phyloP scores from a whole-genome alignment of 1,140 invertebrate genomes.

The Dendroctonus ponderosae region DNA sequence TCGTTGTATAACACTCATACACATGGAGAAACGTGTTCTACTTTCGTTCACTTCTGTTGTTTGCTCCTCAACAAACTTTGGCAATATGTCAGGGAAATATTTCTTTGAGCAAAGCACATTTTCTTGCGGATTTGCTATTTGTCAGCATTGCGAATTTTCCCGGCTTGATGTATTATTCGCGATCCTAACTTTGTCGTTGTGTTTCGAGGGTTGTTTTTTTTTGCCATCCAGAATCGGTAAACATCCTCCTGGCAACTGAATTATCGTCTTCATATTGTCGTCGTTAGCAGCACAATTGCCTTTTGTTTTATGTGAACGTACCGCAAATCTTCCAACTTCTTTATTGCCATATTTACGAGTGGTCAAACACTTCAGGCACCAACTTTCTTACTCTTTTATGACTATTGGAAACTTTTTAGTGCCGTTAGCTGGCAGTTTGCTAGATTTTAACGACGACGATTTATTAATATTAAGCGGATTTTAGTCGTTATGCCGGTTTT shows the following conservation, averaged over 20 bases:
- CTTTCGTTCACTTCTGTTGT: slow-evolving; percentile 12
- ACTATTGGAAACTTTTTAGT: slow-evolving; percentile 16
- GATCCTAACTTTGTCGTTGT: no score
- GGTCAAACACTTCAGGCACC: slow-evolving; percentile 19
- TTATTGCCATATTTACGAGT: slow-evolving; percentile 15
- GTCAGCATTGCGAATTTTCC: no score
- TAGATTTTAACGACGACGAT: slow-evolving; percentile 9
- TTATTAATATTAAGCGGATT: slow-evolving; percentile 14
- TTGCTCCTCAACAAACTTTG: slow-evolving; percentile 19
- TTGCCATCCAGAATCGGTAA: no score
- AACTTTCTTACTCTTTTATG: slow-evolving; percentile 20
- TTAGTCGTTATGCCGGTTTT: slow-evolving; percentile 1
- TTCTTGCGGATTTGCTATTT: slow-evolving; percentile 19
- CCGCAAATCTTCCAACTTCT: slow-evolving; percentile 4
- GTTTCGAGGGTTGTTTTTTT: no score
- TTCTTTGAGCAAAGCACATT: slow-evolving; percentile 27
- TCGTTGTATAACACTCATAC: slow-evolving; percentile 5
- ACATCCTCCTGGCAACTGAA: no score
- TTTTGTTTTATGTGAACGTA: neutral
- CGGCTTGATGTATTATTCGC: no score
- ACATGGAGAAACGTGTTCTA: neutral
- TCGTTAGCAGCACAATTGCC: neutral
- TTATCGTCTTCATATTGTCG: no score
- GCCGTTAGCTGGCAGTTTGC: slow-evolving; percentile 11
- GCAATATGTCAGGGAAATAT: slow-evolving; percentile 28